A percentile compares a stretch with the other conserved stretches of the same genome.
phyloP scores from a whole-genome alignment of 2,888 invertebrate genomes.

The Allygus modestus region DNA sequence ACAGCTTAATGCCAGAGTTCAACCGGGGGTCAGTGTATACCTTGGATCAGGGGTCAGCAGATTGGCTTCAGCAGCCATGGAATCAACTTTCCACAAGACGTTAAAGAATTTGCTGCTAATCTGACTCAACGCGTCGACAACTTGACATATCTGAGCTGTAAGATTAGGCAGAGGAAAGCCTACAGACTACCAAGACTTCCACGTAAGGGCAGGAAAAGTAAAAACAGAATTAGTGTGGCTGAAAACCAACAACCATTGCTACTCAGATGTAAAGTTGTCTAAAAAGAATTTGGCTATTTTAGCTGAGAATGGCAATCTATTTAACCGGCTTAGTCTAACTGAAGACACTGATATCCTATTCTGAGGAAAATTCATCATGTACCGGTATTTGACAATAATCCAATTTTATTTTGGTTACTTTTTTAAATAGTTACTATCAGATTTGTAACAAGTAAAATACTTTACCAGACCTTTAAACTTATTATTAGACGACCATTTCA shows the following conservation, averaged over 20 bases:
- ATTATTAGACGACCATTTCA: too few species aligned
- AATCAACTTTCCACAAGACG: constrained; percentile 58
- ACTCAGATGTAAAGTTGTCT: background rate
- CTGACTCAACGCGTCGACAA: background rate
- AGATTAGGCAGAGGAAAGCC: too few species aligned
- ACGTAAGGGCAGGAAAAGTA: too few species aligned
- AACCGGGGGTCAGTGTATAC: constrained; percentile 58
- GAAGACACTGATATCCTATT: too few species aligned
- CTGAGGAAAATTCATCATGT: too few species aligned
- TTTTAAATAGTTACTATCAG: too few species aligned
- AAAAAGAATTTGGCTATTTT: background rate
- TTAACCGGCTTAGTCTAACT: background rate
- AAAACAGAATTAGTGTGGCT: too few species aligned
- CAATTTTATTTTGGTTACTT: too few species aligned
- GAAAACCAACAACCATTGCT: background rate
- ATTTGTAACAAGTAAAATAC: too few species aligned
- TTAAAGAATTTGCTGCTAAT: constrained; percentile 22
- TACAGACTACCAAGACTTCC: too few species aligned
- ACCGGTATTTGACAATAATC: too few species aligned
- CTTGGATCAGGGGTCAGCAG: constrained; percentile 58
- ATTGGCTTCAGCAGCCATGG: constrained; percentile 47
- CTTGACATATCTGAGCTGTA: background rate
- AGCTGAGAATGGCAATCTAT: constrained; percentile 38
- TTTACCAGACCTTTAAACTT: too few species aligned
- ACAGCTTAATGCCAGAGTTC: constrained; percentile 58